A percentile compares a stretch with the other conserved stretches of the same genome.
Evolutionary conservation across 1,140 invertebrate species (phyloP).

Genomic region (Vanessa tameamea): DNA sequence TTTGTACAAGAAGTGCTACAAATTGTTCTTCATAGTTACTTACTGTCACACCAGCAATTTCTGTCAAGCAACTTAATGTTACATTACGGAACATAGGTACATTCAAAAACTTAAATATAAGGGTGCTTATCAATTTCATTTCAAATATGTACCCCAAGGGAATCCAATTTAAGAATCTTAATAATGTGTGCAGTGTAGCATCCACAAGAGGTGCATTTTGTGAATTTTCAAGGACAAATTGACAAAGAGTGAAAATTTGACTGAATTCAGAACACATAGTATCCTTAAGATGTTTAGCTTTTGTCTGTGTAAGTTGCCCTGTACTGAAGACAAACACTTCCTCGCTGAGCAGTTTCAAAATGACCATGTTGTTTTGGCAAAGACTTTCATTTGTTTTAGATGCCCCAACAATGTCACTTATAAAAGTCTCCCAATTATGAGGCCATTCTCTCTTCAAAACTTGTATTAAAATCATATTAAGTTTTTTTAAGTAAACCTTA

Average conservation of each 20-base stretch:
- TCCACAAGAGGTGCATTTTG: constrained; percentile 96
- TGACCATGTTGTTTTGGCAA: constrained; percentile 99
- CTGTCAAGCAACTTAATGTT: constrained; percentile 98
- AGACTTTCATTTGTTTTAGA: constrained; percentile 99
- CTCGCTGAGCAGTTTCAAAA: constrained; percentile 98
- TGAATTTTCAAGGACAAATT: constrained; percentile 98
- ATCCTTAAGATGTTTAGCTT: constrained; percentile 99
- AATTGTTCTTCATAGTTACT: constrained; percentile 97
- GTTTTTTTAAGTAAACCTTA: constrained; percentile 98
- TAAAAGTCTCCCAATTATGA: constrained; percentile 99
- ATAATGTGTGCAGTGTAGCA: constrained; percentile 96
- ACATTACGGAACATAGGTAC: constrained; percentile 99
- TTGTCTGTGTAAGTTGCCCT: constrained; percentile 98
- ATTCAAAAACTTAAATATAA: constrained; percentile 98
- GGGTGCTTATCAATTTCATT: constrained; percentile 96
- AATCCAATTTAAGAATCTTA: constrained; percentile 99
- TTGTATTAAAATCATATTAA: constrained; percentile 99
- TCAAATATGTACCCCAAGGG: constrained; percentile 99
- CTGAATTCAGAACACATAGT: constrained; percentile 99
- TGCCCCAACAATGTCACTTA: constrained; percentile 98
- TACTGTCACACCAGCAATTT: constrained; percentile 95
- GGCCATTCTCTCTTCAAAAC: constrained; percentile 99
- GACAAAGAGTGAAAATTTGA: constrained; percentile 98
- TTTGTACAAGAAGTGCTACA: constrained; percentile 92
- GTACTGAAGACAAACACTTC: constrained; percentile 99